Conservation (phyloP, 2,113 vertebrate genomes). For the Alaudala cheleensis region DNA sequence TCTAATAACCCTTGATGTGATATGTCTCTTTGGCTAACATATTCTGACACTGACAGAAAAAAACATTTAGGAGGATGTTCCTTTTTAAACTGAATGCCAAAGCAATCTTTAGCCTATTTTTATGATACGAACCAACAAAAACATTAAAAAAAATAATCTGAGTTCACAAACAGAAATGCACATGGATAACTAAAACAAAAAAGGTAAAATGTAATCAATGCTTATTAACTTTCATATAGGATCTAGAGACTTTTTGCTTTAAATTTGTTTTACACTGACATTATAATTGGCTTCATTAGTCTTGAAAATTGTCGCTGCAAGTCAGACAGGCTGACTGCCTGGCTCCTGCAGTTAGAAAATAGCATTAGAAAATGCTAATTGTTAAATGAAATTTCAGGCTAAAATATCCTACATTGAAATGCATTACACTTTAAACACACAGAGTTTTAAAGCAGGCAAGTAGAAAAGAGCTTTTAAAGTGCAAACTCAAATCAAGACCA, state of each 20-base stretch:
- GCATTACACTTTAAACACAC: constrained; percentile 10
- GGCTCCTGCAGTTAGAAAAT: constrained; percentile 64
- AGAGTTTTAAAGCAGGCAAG: neutral
- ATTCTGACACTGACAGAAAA: neutral
- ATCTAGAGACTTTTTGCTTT: constrained; percentile 54
- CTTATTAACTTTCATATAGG: constrained; percentile 57
- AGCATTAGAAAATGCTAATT: constrained; percentile 72
- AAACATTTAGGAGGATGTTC: neutral
- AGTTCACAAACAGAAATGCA: neutral
- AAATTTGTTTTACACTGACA: constrained; percentile 57
- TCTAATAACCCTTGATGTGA: neutral
- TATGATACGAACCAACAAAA: neutral
- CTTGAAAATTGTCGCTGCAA: constrained; percentile 71
- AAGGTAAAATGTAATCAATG: constrained; percentile 53
- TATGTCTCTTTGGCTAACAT: neutral
- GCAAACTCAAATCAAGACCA: neutral
- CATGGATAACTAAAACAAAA: constrained; percentile 4
- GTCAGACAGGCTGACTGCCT: constrained; percentile 69
- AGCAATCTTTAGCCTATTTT: neutral
- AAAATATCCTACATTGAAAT: constrained; percentile 47
- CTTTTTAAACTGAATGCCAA: neutral
- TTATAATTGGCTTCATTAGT: constrained; percentile 68
- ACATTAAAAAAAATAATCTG: neutral
- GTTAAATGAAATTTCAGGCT: constrained; percentile 72
- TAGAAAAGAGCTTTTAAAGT: neutral